A percentile compares a stretch with the other conserved stretches of the same genome.
phyloP scores from a whole-genome alignment of 2,113 vertebrate species.

The Rhinolophus sinicus region DNA sequence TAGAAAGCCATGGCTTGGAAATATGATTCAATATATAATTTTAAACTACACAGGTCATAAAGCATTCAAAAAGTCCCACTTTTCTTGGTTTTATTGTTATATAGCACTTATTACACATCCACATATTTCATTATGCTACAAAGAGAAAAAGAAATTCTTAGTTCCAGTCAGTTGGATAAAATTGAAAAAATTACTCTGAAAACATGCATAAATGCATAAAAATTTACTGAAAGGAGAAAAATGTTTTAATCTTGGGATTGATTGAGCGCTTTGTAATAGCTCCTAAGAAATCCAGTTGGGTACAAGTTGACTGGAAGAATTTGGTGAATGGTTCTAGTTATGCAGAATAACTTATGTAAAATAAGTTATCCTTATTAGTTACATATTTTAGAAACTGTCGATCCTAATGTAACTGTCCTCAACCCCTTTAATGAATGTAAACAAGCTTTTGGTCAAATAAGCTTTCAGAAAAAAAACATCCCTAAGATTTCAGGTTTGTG shows the following conservation, averaged over 20 bases:
- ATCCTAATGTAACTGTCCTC: neutral
- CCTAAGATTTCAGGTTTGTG: neutral
- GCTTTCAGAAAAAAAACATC: neutral
- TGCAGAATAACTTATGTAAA: neutral
- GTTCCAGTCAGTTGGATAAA: neutral
- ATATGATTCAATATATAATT: neutral
- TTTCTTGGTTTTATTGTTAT: neutral
- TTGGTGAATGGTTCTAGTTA: no score
- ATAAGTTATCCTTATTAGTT: neutral
- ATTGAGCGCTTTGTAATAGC: neutral
- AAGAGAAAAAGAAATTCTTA: conserved; percentile 45
- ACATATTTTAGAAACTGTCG: neutral
- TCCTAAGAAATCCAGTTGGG: neutral
- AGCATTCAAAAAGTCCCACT: neutral
- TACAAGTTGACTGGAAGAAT: neutral
- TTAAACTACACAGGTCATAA: neutral
- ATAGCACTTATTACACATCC: neutral
- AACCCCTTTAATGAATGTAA: neutral
- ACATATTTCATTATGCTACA: neutral
- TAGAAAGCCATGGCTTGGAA: neutral
- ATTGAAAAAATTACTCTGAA: neutral
- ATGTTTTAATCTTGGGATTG: neutral
- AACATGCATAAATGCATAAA: neutral
- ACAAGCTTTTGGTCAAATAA: neutral
- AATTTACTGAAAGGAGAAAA: neutral